Base-by-base conservation (phyloP, 2,888 invertebrate genomes). In the Pseudococcus longispinus region DNA sequence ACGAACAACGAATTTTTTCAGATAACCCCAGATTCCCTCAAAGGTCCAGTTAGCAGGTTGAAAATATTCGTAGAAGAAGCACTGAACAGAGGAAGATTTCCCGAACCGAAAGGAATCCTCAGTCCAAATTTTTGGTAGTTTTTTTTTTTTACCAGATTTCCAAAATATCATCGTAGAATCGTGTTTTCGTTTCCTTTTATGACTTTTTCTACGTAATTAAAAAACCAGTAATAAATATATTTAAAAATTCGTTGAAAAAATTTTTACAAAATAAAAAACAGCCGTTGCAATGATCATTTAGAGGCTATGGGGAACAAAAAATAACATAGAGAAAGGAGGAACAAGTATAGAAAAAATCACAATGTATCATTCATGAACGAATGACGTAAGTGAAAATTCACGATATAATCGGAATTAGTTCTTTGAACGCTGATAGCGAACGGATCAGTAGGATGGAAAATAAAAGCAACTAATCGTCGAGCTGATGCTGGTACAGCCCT, bases 381-480 rank as follows among this genome's bases (percentile, higher is more conserved):
- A 80, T 80, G 77, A 80, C 97, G 93, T 87, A 98, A 93, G 90
- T 98, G 98, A 91, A 98, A 96, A 92, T 98, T 98, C 83, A 98
- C 97, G 88, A 97, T 95, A 91, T 98, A 98, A 90, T 97, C 97
- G 0, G 96, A 94, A 91, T 97, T 96, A 13, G 97, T 96, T 89
- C 98, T 93, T 91, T 98, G 98, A 11, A 98, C 96, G 90, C 97
- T 98, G 88, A 98, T 97, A 11, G 97, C 96, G 91, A 98, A 97
- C 0, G 98, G 98, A 91, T 98, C 98, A 18, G 95, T 96, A 0
- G 98, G 98, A 91, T 98, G 98, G 91, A 97, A 98, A 13, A 97
- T 97, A 90, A 98, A 98, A 23, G 98, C 97, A 6, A 98, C 97
- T 18, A 98, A 93, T 89, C 96, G 92, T 89, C 97, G 92, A 15